Evolutionary conservation across 2,888 invertebrate genomes (phyloP), one percentile per base, ranked within the genome.

Genomic region (Lymantria monacha): DNA sequence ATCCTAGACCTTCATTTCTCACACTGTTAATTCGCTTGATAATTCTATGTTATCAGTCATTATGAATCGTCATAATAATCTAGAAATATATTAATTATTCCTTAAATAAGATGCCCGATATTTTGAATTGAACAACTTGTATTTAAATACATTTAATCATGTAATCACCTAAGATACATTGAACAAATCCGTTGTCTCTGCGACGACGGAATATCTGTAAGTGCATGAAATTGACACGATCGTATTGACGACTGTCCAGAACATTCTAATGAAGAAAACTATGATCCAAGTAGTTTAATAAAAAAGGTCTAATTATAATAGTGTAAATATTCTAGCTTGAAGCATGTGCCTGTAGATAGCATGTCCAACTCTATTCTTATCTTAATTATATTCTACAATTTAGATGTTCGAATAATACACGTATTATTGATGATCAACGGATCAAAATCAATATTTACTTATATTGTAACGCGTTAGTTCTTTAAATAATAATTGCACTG

Each of bases 181-280:
- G 66, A 57, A 49, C 55, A 42, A 22, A 43, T 53, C 44, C 42
- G 41, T 53, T 72, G 67, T 67, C 48, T 61, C 49, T 68, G 91
- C 65, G 67, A 74, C 51, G 72, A 83, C 47, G 86, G 86, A 36
- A 63, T 69, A 48, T 91, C 91, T 66, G 76, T 92, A 63, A 68
- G 70, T 44, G 61, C 63, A 10, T 59, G 63, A 40, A 76, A 77
- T 49, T 71, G 75, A 61, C 92, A 92, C 66, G 84, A 93, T 33
- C 1, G 9, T 33, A 33, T 33, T 33, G 22, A 22, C 22, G 3
- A 22, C 22, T 22, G 22, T 22, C 5, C 5, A 22, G 22, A 22
- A 3, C 2, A 22, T 22, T 22, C 22, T 22, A 22, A 22, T n/a
- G n/a, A n/a, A n/a, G n/a, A n/a, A n/a, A n/a, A n/a, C n/a, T n/a